Percentiles rank a stretch among this genome's conserved stretches.
phyloP scores from a whole-genome alignment of 2,888 invertebrate genomes.

The Thereva nobilitata region DNA sequence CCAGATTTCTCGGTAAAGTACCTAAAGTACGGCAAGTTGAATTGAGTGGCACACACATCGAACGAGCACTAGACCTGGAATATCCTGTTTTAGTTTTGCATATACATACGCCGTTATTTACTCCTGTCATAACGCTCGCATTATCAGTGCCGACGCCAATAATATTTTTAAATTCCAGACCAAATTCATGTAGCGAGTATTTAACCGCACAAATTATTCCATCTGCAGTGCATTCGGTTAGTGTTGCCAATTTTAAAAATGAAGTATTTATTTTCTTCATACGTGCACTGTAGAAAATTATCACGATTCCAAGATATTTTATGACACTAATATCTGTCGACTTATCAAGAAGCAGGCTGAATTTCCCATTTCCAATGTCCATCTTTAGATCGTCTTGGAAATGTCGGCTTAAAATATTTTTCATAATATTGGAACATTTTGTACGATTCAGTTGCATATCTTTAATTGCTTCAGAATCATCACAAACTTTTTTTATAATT shows the following conservation, averaged over 20 bases:
- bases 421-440: not conserved
- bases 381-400: not conserved
- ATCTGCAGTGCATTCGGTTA: not conserved
- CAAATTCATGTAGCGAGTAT: not conserved
- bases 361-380: not conserved
- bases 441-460: not conserved
- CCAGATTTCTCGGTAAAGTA: not conserved
- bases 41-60: slow-evolving; percentile 15
- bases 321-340: not conserved
- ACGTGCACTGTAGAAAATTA: not conserved
- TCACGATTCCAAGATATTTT: slow-evolving; percentile 4
- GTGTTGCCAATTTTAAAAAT: slow-evolving; percentile 4
- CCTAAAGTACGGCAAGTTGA: slow-evolving; percentile 7
- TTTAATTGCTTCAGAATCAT: not conserved
- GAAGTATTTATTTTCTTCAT: not conserved
- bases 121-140: slow-evolving; percentile 19
- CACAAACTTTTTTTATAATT: not conserved
- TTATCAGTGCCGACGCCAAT: slow-evolving; percentile 6
- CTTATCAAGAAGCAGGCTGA: slow-evolving; percentile 3
- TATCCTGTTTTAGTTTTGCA: not conserved
- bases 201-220: not conserved
- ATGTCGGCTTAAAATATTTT: not conserved
- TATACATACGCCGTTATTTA: slow-evolving; percentile 9
- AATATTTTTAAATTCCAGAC: not conserved
- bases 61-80: slow-evolving; percentile 3